phyloP scores from a whole-genome alignment of 64 coral and sea anemone species.

The Stichodactyla helianthus region DNA sequence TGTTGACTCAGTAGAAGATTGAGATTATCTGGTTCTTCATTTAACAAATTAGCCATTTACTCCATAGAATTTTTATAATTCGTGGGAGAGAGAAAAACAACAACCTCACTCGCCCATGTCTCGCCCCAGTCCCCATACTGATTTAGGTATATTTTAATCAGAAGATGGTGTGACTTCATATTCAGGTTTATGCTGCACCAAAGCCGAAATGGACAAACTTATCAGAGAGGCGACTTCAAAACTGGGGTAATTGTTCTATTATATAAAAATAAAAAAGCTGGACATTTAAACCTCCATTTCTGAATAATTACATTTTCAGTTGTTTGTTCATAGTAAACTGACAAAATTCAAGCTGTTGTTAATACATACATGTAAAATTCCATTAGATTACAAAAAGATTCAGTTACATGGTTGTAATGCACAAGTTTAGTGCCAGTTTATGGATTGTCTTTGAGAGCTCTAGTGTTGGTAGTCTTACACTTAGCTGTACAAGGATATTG shows the following conservation, averaged over 20 bases:
- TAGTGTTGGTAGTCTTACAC: no score
- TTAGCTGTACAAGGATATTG: no score
- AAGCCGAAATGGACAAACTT: constrained; percentile 97
- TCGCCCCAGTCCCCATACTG: not conserved
- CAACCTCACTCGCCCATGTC: not conserved
- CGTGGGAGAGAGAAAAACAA: not conserved
- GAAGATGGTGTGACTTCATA: not conserved
- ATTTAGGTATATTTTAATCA: no score
- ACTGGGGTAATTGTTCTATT: constrained; percentile 65
- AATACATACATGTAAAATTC: no score
- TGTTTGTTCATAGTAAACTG: no score
- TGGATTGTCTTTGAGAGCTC: no score
- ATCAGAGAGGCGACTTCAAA: constrained; percentile 88
- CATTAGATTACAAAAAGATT: no score
- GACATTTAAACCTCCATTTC: no score
- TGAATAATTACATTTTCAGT: no score
- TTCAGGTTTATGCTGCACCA: constrained; percentile 87
- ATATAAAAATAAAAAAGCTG: not conserved
- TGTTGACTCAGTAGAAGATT: not conserved
- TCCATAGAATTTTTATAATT: not conserved
- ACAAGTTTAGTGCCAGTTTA: no score
- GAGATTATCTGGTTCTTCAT: not conserved
- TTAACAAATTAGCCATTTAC: constrained; percentile 4
- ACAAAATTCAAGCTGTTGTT: no score
- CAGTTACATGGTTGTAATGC: no score